Evolutionary conservation across 2,113 vertebrate species (phyloP).

Genomic region (Psilopogon haemacephalus): DNA sequence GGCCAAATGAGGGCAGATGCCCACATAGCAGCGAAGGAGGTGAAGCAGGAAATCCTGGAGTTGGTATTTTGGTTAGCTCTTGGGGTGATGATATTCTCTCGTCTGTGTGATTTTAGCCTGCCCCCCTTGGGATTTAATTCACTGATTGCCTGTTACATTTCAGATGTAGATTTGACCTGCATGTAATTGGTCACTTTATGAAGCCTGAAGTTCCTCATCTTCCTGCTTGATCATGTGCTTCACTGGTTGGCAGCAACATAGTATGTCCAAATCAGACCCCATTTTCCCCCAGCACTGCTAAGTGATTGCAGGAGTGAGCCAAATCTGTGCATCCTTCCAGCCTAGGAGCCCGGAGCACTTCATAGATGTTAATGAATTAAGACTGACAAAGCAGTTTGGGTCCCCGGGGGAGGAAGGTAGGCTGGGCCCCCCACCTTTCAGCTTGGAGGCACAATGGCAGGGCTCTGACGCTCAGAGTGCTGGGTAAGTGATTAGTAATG

Average conservation of each 20-base stretch:
- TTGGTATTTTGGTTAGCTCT: neutral
- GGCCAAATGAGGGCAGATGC: neutral
- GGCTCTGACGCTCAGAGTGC: slow-evolving; percentile 26
- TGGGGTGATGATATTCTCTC: neutral
- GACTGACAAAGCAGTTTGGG: slow-evolving; percentile 27
- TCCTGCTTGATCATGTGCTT: neutral
- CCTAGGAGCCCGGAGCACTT: neutral
- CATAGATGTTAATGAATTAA: slow-evolving; percentile 54
- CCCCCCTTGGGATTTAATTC: neutral
- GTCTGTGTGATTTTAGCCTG: neutral
- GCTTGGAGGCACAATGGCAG: slow-evolving; percentile 15
- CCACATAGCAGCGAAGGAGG: neutral
- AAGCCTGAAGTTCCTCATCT: neutral
- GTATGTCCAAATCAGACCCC: neutral
- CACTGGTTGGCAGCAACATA: neutral
- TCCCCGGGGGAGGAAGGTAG: slow-evolving; percentile 38
- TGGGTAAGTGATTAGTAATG: slow-evolving; percentile 46
- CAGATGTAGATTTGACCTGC: slow-evolving; percentile 12
- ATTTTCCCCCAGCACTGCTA: neutral
- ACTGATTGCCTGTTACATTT: neutral
- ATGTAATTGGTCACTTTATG: neutral
- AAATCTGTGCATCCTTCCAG: neutral
- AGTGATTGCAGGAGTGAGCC: neutral
- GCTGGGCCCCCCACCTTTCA: slow-evolving; percentile 42
- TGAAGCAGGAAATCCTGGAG: neutral